Percentiles rank a stretch among this genome's conserved stretches.
These are phyloP conservation scores for Characodon lateralis DNA, from an alignment of 2,797 vertebrate species.

Conservation along the genomic window DNA sequence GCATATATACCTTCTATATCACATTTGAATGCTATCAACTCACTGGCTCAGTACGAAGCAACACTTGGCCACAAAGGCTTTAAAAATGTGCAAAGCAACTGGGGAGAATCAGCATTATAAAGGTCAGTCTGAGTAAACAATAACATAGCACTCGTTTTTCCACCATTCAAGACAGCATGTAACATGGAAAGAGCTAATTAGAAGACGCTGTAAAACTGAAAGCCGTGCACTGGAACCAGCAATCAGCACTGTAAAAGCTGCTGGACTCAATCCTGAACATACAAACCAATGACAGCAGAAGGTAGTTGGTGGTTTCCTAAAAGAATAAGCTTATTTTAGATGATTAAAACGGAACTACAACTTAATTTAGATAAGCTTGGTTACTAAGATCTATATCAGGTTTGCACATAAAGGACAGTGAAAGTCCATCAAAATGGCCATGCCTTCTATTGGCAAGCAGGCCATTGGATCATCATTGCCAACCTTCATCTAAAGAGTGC, in stretches of 20 bases:
- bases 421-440: too few relatives aligned
- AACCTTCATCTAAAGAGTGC: background rate
- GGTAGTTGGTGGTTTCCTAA: background rate
- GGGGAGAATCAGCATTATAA: constrained; percentile 50
- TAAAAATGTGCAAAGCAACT: constrained; percentile 58
- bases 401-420: too few relatives aligned
- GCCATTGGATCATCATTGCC: background rate
- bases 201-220: constrained; percentile 10
- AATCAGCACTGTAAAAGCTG: constrained; percentile 25
- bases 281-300: constrained; percentile 23
- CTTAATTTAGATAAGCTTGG: background rate
- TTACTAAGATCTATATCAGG: too few relatives aligned
- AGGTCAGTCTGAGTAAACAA: constrained; percentile 68
- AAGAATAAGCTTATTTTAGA: background rate
- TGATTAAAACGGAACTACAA: background rate
- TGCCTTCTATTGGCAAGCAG: background rate
- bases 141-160: constrained; percentile 39
- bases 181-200: constrained; percentile 43
- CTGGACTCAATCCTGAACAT: constrained; percentile 26
- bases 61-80: constrained; percentile 50
- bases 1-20: constrained; percentile 52
- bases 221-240: constrained; percentile 16
- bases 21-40: constrained; percentile 53
- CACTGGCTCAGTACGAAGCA: constrained; percentile 37
- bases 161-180: constrained; percentile 37